Evolutionary conservation across 1,140 invertebrate genomes (phyloP).

Genomic region (Achatina immaculata): DNA sequence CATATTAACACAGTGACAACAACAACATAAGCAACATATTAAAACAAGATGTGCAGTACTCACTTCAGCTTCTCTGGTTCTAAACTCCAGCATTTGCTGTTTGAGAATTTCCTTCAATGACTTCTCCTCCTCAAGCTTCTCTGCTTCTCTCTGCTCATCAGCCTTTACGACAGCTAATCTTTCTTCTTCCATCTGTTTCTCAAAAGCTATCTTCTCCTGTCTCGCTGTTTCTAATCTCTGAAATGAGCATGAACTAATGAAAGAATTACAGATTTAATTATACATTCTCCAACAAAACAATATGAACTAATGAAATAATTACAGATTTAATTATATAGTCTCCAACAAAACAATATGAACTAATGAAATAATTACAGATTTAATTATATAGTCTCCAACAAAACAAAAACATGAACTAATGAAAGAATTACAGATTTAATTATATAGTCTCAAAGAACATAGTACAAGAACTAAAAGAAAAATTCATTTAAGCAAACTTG

Average conservation of each 20-base stretch:
- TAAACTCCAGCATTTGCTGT: conserved; percentile 67
- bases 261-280: background rate
- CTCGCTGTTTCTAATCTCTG: conserved; percentile 60
- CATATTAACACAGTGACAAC: too few species aligned
- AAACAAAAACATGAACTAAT: too few species aligned
- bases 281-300: too few species aligned
- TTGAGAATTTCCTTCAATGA: conserved; percentile 61
- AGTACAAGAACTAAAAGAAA: too few species aligned
- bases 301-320: too few species aligned
- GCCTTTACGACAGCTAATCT: conserved; percentile 57
- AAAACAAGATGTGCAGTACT: background rate
- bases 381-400: too few species aligned
- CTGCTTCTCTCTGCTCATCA: conserved; percentile 58
- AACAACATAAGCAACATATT: conserved; percentile 6
- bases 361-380: too few species aligned
- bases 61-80: conserved; percentile 66
- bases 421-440: too few species aligned
- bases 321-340: too few species aligned
- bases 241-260: conserved; percentile 19
- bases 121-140: conserved; percentile 59
- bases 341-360: too few species aligned
- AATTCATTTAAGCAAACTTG: too few species aligned
- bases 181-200: conserved; percentile 64
- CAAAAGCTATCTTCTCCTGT: conserved; percentile 59
- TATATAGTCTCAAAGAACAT: too few species aligned